Evolutionary conservation across 2,888 invertebrate genomes (phyloP), one percentile per base, ranked within the genome.

Genomic region (Trissolcus brochymenae): DNA sequence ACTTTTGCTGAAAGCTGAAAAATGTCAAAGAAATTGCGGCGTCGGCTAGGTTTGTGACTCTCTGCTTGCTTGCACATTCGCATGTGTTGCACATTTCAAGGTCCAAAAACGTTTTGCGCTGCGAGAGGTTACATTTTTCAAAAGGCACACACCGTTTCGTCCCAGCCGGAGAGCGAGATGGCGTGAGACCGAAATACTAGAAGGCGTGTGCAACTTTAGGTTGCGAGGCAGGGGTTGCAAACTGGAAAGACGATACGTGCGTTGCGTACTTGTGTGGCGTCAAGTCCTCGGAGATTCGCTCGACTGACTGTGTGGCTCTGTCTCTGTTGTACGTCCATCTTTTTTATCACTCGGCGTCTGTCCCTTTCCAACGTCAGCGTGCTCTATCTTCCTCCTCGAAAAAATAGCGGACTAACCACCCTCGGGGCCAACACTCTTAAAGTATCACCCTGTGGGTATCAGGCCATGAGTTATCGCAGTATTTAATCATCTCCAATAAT

Each of bases 401-500:
- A 46, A 73, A 59, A 25, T 40, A 50, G 66, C 57, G 71, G 71
- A 57, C 59, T 68, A 72, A 79, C 80, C 77, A 78, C 80, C 78
- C 76, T 74, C 2, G 77, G 78, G 78, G 81, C 84, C 80, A 83
- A 82, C 82, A 83, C 84, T 84, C 84, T 85, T 83, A 84, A 85
- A 84, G 84, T 85, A 86, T 84, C 84, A 84, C 84, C 83, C 79
- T 81, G 79, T 79, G 79, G 80, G 78, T 83, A 80, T 72, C 79
- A 72, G 73, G 79, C 79, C 83, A 76, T 85, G 84, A 85, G 83
- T 85, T 86, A 85, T 85, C 83, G 83, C 79, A 75, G 83, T 83
- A 85, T 86, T 86, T 85, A 85, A 86, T 86, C 86, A 85, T 85
- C 84, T 80, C 84, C 84, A 85, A 84, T 85, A 84, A 85, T 83